Base-by-base conservation (phyloP, 2,113 vertebrate genomes). In the Heterotilapia buettikoferi region DNA sequence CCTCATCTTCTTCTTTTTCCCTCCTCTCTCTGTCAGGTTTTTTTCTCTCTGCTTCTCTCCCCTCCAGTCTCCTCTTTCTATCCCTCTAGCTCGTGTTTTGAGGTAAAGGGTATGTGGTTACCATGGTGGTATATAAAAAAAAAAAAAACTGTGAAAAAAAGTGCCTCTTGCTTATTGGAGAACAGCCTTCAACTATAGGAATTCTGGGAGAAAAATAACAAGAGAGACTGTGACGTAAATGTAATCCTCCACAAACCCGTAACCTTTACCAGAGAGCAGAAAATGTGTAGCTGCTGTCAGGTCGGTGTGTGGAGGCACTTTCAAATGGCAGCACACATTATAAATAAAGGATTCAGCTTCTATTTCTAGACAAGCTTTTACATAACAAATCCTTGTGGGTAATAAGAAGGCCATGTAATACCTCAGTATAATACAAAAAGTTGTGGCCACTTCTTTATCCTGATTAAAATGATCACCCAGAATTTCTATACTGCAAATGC, bases 401-500 rank as follows among this genome's bases (percentile, higher is more conserved):
- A 45, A 80, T 66, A 68, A 47, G 8, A 61, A 68, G 21, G 50
- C 78, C 11, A 19, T 47, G 24, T 18, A 52, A 73, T 19, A 24
- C 26, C 12, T 21, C 7, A 0, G 19, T 36, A 6, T 57, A 63
- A 50, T 63, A 52, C 79, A 36, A 7, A 82, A 88, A 33, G 14
- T 56, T 63, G n/a, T 43, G 50, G 24, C 78, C 36, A 18, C 31
- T 21, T 4, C 47, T 71, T 56, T 66, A 82, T 56, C 8, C 47
- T 79, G n/a, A 50, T 61, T 54, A 53, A 84, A 90, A 87, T n/a
- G 6, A 63, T 96, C 94, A 92, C 96, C 96, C 95, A 96, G 95
- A 96, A 96, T 96, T 96, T 95, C 96, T 96, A 95, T 95, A 94
- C 82, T 95, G 93, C 95, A 88, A 94, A 95, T 96, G 94, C 95